Evolutionary conservation across 2,888 invertebrate species (phyloP).

Genomic region (Ormyrus rosae): DNA sequence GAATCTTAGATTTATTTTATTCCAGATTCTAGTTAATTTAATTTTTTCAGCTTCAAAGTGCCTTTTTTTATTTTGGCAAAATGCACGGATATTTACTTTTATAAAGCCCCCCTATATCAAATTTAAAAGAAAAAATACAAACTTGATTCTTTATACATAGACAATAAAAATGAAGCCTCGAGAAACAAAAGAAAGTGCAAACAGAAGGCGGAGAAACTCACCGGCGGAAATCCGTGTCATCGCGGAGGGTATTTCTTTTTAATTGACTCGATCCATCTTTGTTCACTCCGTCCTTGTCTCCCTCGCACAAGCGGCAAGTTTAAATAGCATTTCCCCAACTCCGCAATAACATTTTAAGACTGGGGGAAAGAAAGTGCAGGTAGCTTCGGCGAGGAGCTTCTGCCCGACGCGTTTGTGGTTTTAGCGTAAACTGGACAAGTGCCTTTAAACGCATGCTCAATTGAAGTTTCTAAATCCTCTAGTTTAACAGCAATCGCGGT

Average conservation of each 20-base stretch:
- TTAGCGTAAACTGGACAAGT: constrained; percentile 29
- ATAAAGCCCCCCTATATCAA: not conserved
- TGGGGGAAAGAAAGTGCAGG: constrained; percentile 1
- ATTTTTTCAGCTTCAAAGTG: too few relatives aligned
- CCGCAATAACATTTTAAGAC: constrained; percentile 44
- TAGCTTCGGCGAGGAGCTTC: not conserved
- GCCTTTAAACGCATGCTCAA: constrained; percentile 46
- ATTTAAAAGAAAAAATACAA: not conserved
- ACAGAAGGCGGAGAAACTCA: not conserved
- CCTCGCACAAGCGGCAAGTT: constrained; percentile 5
- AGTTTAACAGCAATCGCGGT: constrained; percentile 23
- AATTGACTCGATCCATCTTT: constrained; percentile 48
- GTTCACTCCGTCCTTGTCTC: not conserved
- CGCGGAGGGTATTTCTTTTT: constrained; percentile 21
- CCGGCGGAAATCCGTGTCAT: constrained; percentile 28
- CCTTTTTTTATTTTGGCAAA: not conserved
- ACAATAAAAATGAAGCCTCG: too few relatives aligned
- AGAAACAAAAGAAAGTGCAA: not conserved
- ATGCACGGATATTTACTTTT: not conserved
- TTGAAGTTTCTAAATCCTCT: constrained; percentile 49
- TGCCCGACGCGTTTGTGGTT: not conserved
- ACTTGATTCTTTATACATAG: too few relatives aligned
- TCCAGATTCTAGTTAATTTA: too few relatives aligned
- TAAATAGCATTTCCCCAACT: constrained; percentile 33
- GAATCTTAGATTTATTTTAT: too few relatives aligned